These are phyloP conservation scores for Neoascia interrupta DNA, from an alignment of 2,888 invertebrate genomes.

Conservation along the genomic window DNA sequence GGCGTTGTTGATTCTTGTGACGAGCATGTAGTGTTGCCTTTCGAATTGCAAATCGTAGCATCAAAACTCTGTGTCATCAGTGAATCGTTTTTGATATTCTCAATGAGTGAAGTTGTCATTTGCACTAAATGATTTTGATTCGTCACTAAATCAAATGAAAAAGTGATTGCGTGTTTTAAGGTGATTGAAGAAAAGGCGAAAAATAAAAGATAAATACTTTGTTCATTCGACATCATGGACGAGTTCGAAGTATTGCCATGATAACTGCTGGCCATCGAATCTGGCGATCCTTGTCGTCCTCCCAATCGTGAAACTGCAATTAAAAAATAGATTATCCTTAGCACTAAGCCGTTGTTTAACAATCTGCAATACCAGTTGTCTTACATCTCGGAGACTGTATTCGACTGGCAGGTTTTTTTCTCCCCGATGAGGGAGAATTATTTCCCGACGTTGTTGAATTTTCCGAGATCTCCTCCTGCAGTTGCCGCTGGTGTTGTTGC, in stretches of 20 bases:
- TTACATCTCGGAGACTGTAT: conserved; percentile 80
- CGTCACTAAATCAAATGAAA: conserved; percentile 65
- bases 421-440: conserved; percentile 78
- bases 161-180: conserved; percentile 8
- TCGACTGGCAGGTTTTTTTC: conserved; percentile 78
- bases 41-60: conserved; percentile 73
- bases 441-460: conserved; percentile 77
- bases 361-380: conserved; percentile 27
- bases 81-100: conserved; percentile 78
- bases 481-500: conserved; percentile 92
- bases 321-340: no score
- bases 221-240: conserved; percentile 74
- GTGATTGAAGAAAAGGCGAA: not conserved
- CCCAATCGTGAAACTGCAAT: conserved; percentile 79
- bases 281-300: conserved; percentile 83
- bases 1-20: conserved; percentile 78
- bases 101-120: conserved; percentile 79
- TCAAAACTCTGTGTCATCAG: conserved; percentile 85
- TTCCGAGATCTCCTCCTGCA: conserved; percentile 85
- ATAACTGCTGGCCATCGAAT: conserved; percentile 87
- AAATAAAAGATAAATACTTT: conserved; percentile 70
- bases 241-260: conserved; percentile 80
- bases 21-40: conserved; percentile 74
- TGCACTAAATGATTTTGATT: conserved; percentile 75
- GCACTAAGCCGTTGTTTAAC: no score